phyloP scores from a whole-genome alignment of 2,113 vertebrate species.

The Phrynosoma blainvillii region DNA sequence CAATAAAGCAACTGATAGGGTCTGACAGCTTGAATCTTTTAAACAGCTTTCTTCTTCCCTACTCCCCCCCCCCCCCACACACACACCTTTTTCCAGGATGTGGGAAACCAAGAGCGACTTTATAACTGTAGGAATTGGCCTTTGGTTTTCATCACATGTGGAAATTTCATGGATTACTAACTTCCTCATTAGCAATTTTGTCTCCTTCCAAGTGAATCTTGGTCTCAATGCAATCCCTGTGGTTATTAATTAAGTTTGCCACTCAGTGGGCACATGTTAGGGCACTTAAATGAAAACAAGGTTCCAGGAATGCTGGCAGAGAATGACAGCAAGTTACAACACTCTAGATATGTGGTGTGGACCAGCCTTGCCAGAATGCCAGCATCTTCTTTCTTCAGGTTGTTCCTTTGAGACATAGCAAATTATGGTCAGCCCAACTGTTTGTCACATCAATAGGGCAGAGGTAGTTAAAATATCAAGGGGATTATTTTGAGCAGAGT shows the following conservation, averaged over 20 bases:
- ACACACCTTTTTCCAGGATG: conserved; percentile 33
- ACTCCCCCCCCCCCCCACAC: conserved; percentile 56
- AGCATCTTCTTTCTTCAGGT: not conserved
- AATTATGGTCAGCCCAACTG: not conserved
- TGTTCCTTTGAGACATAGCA: not conserved
- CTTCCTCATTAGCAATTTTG: not conserved
- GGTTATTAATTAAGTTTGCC: conserved; percentile 15
- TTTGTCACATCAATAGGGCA: not conserved
- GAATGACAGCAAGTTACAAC: not conserved
- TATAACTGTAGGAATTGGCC: not conserved
- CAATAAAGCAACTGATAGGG: conserved; percentile 63
- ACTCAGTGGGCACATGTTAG: not conserved
- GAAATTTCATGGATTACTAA: conserved; percentile 25
- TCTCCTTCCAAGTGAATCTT: not conserved
- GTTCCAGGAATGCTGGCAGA: not conserved
- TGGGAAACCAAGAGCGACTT: not conserved
- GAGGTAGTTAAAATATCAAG: not conserved
- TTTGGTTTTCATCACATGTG: conserved; percentile 10
- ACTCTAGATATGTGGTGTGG: not conserved
- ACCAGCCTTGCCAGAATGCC: not conserved
- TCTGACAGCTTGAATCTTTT: conserved; percentile 69
- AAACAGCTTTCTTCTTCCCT: conserved; percentile 58
- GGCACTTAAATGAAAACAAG: not conserved
- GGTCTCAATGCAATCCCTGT: not conserved
- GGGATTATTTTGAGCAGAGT: no score